Conservation (phyloP, 1,140 invertebrate species). For the Archegozetes longisetosus region DNA sequence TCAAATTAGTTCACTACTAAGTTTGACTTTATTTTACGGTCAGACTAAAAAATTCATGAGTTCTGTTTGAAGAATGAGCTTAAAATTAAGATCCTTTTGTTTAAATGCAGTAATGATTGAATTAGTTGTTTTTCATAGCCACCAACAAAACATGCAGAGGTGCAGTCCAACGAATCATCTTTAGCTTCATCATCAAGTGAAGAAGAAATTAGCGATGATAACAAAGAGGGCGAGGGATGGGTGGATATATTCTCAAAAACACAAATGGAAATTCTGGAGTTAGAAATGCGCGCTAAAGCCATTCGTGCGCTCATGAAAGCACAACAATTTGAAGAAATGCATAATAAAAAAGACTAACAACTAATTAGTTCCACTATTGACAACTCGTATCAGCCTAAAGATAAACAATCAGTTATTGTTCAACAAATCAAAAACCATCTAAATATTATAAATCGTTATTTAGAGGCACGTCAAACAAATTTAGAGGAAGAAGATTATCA, state of each 20-base stretch:
- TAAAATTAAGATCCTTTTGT: background rate
- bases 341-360: background rate
- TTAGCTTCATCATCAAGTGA: background rate
- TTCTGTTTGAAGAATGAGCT: too few relatives aligned
- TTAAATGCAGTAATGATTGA: background rate
- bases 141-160: background rate
- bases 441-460: background rate
- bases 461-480: background rate
- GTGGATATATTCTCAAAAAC: background rate
- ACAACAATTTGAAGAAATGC: background rate
- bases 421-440: background rate
- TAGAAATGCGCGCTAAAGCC: constrained; percentile 14
- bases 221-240: constrained; percentile 1
- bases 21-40: background rate
- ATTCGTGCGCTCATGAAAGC: constrained; percentile 16
- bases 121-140: background rate
- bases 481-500: background rate
- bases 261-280: constrained; percentile 12
- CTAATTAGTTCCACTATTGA: background rate
- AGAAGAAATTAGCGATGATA: background rate
- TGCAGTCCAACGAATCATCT: background rate
- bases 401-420: background rate
- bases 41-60: too few relatives aligned
- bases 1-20: background rate
- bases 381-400: too few relatives aligned